A percentile compares a stretch with the other conserved stretches of the same genome.
These are phyloP conservation scores for Dendrolimus houi DNA, from an alignment of 2,888 invertebrate genomes.

Conservation along the genomic window DNA sequence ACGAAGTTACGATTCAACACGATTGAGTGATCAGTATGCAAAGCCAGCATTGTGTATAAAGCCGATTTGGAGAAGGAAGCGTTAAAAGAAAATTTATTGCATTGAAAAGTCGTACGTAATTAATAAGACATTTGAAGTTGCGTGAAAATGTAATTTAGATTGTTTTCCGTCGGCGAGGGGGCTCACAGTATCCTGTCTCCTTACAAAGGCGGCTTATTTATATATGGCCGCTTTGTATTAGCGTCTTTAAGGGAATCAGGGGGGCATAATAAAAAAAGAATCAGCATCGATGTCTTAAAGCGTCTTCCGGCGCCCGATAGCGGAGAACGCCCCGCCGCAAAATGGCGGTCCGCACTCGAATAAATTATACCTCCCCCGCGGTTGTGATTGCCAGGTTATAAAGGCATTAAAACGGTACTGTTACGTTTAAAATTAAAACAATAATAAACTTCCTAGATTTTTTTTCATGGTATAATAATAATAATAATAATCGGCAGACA, in stretches of 20 bases:
- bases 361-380: conserved; percentile 69
- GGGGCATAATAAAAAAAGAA: conserved; percentile 74
- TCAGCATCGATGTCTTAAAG: conserved; percentile 76
- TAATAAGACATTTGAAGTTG: conserved; percentile 77
- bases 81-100: conserved; percentile 75
- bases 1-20: conserved; percentile 35
- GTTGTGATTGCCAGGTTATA: conserved; percentile 8
- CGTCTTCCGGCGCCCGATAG: conserved; percentile 66
- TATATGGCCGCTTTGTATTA: conserved; percentile 74
- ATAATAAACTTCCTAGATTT: no score
- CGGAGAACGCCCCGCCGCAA: conserved; percentile 63
- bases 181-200: conserved; percentile 54
- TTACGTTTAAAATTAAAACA: no score
- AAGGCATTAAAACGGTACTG: not conserved
- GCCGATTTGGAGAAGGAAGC: conserved; percentile 60
- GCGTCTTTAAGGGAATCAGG: conserved; percentile 71
- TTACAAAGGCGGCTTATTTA: conserved; percentile 72
- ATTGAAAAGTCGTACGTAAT: conserved; percentile 74
- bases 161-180: conserved; percentile 66
- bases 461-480: no score
- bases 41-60: conserved; percentile 62
- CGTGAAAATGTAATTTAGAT: conserved; percentile 77
- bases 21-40: conserved; percentile 62
- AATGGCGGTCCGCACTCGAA: conserved; percentile 74
- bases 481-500: no score